Base-by-base conservation (phyloP, 2,797 vertebrate species). In the Pampus argenteus region DNA sequence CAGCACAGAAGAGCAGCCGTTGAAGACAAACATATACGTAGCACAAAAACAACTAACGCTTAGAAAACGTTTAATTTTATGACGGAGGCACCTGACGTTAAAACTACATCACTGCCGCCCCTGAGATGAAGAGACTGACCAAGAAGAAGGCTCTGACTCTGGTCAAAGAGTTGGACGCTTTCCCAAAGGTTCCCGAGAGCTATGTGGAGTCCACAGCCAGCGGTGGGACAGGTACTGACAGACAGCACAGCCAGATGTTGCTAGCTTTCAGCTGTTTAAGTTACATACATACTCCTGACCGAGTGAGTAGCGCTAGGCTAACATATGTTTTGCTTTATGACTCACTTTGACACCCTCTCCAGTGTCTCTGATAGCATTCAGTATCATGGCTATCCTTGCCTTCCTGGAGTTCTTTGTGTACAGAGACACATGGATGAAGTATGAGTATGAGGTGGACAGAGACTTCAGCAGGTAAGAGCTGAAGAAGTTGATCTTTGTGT, bases 371-470 rank as follows among this genome's bases (percentile, higher is more conserved):
- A 93, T 99, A 75, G 98, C 97, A 0, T 99, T 99, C 91, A 94
- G 93, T 2, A 93, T 95, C 0, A 99, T 99, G 94, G 96, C 96
- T 72, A 83, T 95, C 28, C 93, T 99, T 73, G 96, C 97, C 75
- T 85, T 99, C 82, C 95, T 99, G 93, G 98, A 99, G 67, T 99
- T 99, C 91, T 97, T 94, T 23, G 97, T 99, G 36, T 99, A 99
- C 91, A 96, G 90, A 72, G 95, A 97, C 84, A 98, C 98, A 0
- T 98, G 97, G 97, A 99, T 99, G 96, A 97, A 96, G 83, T 99
- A 99, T 0, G 97, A 99, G 57, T 99, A 99, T 78, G 97, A 99
- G 92, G 98, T 99, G 84, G 98, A 99, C 92, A 98, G 95, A 88
- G 98, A 99, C 88, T 99, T 96, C 92, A 95, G 92, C 84, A 99